These are phyloP conservation scores for Bufo bufo DNA, from an alignment of 2,113 vertebrate species.

Conservation along the genomic window DNA sequence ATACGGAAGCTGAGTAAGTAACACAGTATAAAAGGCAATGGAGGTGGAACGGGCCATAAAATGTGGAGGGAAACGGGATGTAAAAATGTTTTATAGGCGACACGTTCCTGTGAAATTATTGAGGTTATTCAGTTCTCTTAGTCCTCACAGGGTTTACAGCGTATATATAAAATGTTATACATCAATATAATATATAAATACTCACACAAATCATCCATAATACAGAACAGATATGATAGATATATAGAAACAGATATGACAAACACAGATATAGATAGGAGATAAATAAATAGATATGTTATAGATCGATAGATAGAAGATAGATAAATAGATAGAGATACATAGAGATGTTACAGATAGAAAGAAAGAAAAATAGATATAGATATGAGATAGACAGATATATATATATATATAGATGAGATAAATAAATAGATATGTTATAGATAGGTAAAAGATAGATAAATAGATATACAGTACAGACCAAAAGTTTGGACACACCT, in stretches of 20 bases:
- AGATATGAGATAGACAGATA: neutral
- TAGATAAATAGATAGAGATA: too few relatives aligned
- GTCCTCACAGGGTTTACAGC: neutral
- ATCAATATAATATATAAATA: neutral
- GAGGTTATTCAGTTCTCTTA: neutral
- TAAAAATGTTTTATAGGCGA: conserved; percentile 9
- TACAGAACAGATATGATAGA: too few relatives aligned
- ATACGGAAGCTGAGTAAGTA: neutral
- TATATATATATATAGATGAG: too few relatives aligned
- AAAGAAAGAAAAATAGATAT: too few relatives aligned
- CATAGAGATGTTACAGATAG: neutral
- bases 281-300: neutral
- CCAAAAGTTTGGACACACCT: too few relatives aligned
- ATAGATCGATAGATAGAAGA: too few relatives aligned
- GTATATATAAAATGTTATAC: neutral
- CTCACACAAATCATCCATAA: neutral
- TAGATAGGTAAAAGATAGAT: too few relatives aligned
- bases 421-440: too few relatives aligned
- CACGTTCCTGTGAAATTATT: neutral
- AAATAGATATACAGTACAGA: too few relatives aligned
- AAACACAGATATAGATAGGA: neutral
- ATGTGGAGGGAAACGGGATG: neutral
- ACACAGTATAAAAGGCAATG: neutral
- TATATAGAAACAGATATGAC: neutral
- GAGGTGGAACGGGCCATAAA: neutral